These are phyloP conservation scores for Catocala sponsa DNA, from an alignment of 2,888 invertebrate genomes.

Conservation along the genomic window DNA sequence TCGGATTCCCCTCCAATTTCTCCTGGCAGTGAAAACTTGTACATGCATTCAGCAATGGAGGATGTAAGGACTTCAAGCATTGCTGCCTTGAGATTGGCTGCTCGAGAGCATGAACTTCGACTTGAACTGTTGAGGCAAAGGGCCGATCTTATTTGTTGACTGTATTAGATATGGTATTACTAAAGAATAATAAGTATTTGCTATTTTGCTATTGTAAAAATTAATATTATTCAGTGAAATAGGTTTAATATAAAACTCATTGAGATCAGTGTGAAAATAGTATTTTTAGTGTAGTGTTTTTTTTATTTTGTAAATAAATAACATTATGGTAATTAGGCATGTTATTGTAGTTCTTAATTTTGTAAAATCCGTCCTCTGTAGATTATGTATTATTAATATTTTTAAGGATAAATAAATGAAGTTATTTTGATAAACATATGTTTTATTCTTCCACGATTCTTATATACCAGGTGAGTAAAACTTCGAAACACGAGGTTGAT, in stretches of 20 bases:
- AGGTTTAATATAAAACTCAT: slow-evolving; percentile 30
- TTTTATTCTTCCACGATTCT: slow-evolving; percentile 9
- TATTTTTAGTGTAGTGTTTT: slow-evolving; percentile 18
- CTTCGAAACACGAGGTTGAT: too few relatives aligned
- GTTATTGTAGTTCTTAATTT: slow-evolving; percentile 39
- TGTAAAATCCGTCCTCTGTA: slow-evolving; percentile 43
- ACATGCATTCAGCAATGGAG: slow-evolving; percentile 79
- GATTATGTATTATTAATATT: slow-evolving; percentile 35
- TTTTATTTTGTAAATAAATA: slow-evolving; percentile 43
- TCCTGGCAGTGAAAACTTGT: slow-evolving; percentile 84
- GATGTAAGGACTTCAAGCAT: slow-evolving; percentile 96
- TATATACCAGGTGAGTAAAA: too few relatives aligned
- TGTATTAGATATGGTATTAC: slow-evolving; percentile 3
- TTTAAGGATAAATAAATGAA: slow-evolving; percentile 45
- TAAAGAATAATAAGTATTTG: neutral
- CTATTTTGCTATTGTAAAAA: neutral
- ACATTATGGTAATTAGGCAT: slow-evolving; percentile 22
- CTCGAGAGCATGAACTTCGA: slow-evolving; percentile 95
- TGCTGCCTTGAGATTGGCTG: slow-evolving; percentile 94
- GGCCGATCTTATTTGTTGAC: slow-evolving; percentile 81
- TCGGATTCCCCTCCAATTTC: slow-evolving; percentile 87
- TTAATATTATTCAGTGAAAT: slow-evolving; percentile 11
- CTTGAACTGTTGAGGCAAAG: slow-evolving; percentile 94
- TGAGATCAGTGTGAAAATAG: slow-evolving; percentile 39
- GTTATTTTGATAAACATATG: slow-evolving; percentile 32